These are phyloP conservation scores for Aphelinus certus DNA, from an alignment of 1,140 invertebrate genomes.

Conservation along the genomic window DNA sequence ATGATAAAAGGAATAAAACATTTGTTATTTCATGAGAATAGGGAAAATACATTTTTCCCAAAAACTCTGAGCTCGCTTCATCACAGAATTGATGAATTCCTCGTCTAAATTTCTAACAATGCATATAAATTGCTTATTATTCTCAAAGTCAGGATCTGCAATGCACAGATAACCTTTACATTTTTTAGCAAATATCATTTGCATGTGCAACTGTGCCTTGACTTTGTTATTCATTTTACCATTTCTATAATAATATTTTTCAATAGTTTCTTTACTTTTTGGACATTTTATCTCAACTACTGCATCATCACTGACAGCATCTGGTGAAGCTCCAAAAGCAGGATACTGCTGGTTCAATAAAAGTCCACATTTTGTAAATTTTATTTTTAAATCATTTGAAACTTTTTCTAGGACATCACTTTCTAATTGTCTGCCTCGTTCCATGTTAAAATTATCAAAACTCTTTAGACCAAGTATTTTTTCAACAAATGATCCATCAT, in stretches of 20 bases:
- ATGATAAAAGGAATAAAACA: no score
- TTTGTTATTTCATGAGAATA: slow-evolving; percentile 18
- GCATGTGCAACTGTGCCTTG: slow-evolving; percentile 53
- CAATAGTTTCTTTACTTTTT: slow-evolving; percentile 55
- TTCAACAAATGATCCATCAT: slow-evolving; percentile 42
- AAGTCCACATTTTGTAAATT: slow-evolving; percentile 37
- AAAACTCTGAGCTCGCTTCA: slow-evolving; percentile 41
- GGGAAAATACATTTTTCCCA: slow-evolving; percentile 32
- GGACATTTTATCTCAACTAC: slow-evolving; percentile 66
- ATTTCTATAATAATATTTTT: slow-evolving; percentile 61
- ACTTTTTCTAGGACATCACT: slow-evolving; percentile 32
- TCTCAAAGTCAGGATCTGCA: slow-evolving; percentile 5
- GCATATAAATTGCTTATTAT: slow-evolving; percentile 12
- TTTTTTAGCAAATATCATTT: slow-evolving; percentile 61
- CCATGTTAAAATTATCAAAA: slow-evolving; percentile 18
- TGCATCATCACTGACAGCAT: slow-evolving; percentile 61
- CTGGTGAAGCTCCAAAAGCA: slow-evolving; percentile 56
- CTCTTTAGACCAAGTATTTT: slow-evolving; percentile 45
- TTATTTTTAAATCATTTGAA: slow-evolving; percentile 11
- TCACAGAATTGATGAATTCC: slow-evolving; percentile 11
- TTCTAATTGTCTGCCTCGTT: slow-evolving; percentile 35
- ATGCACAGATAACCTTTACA: slow-evolving; percentile 53
- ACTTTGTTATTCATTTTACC: no score
- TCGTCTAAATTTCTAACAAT: slow-evolving; percentile 1
- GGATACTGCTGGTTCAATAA: slow-evolving; percentile 41